These are phyloP conservation scores for Dicycla oo DNA, from an alignment of 2,888 invertebrate genomes.

Conservation along the genomic window DNA sequence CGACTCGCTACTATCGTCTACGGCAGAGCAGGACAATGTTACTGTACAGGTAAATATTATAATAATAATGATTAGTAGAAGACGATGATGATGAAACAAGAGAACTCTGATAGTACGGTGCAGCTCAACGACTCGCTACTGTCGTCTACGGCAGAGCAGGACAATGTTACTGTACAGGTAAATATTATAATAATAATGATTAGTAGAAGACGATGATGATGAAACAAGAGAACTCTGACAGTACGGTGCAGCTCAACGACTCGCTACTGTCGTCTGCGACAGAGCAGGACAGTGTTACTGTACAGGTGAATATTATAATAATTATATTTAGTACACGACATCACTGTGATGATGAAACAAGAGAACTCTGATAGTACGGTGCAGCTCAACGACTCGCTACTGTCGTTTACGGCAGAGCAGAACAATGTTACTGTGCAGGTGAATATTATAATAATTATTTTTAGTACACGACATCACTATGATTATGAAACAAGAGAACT, in stretches of 20 bases:
- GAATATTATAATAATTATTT: constrained; percentile 70
- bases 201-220: not conserved
- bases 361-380: constrained; percentile 90
- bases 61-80: constrained; percentile 87
- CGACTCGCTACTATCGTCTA: constrained; percentile 79
- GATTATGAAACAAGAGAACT: constrained; percentile 94
- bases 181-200: not conserved
- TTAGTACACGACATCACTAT: constrained; percentile 95
- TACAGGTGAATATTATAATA: too few relatives aligned
- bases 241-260: too few relatives aligned
- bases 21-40: constrained; percentile 72
- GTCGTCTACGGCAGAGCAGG: too few relatives aligned
- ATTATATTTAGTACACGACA: constrained; percentile 91
- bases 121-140: too few relatives aligned
- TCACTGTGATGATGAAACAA: constrained; percentile 96
- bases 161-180: too few relatives aligned
- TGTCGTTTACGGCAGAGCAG: constrained; percentile 72
- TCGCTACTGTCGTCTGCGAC: too few relatives aligned
- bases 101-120: too few relatives aligned
- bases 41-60: constrained; percentile 71
- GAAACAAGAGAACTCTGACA: too few relatives aligned
- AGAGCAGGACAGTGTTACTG: too few relatives aligned
- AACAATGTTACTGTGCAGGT: constrained; percentile 74
- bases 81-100: constrained; percentile 78
- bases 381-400: constrained; percentile 67